Evolutionary conservation across 2,888 invertebrate species (phyloP).

Genomic region (Lasioglossum malachurum): DNA sequence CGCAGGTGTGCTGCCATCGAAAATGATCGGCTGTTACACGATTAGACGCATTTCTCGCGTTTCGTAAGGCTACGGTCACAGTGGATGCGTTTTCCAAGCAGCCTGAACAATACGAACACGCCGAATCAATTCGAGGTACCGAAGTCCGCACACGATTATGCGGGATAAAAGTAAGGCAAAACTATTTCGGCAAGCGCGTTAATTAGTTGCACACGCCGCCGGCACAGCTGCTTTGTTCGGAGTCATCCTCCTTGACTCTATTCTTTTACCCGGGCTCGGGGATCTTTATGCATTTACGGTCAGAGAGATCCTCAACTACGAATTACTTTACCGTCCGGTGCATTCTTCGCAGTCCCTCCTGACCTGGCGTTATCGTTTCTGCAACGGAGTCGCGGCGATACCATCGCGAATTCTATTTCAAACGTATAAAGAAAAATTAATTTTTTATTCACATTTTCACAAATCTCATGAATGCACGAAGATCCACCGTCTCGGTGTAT

Average conservation of each 20-base stretch:
- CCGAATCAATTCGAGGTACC: neutral
- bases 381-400: too few species aligned
- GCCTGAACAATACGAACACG: neutral
- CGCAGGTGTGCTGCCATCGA: slow-evolving; percentile 33
- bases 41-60: slow-evolving; percentile 56
- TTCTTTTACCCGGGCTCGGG: neutral
- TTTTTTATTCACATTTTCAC: neutral
- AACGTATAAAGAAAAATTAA: neutral
- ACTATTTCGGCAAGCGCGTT: neutral
- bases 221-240: slow-evolving; percentile 4
- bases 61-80: slow-evolving; percentile 42
- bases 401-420: too few species aligned
- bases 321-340: neutral
- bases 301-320: neutral
- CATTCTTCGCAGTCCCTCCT: neutral
- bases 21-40: slow-evolving; percentile 51
- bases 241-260: slow-evolving; percentile 2
- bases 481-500: neutral
- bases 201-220: slow-evolving; percentile 1
- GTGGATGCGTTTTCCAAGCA: neutral
- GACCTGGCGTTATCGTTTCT: neutral
- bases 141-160: too few species aligned
- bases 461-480: too few species aligned
- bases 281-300: neutral
- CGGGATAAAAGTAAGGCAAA: neutral